phyloP scores from a whole-genome alignment of 2,113 vertebrate species.

The Guaruba guarouba region DNA sequence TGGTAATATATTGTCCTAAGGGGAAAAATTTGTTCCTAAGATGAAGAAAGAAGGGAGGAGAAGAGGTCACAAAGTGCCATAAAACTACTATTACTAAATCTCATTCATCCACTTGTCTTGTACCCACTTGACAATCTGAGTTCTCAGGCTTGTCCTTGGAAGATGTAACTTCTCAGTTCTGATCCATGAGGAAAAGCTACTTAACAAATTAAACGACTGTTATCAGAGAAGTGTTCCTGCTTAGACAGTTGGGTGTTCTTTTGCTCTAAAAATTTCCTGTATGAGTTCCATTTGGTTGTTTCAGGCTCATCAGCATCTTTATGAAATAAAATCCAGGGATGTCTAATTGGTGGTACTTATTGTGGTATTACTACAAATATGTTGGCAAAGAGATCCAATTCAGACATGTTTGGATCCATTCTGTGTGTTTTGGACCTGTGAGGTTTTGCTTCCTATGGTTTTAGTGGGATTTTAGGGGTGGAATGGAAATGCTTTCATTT shows the following conservation, averaged over 20 bases:
- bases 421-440: neutral
- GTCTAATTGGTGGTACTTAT: neutral
- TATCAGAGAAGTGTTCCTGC: neutral
- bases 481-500: neutral
- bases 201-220: neutral
- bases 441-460: neutral
- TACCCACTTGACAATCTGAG: neutral
- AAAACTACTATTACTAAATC: neutral
- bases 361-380: neutral
- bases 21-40: neutral
- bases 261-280: neutral
- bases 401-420: neutral
- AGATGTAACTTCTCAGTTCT: neutral
- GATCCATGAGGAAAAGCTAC: neutral
- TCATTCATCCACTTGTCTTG: neutral
- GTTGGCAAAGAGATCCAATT: neutral
- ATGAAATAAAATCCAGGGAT: neutral
- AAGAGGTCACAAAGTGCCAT: neutral
- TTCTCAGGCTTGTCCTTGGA: neutral
- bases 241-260: neutral
- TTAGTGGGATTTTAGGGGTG: neutral
- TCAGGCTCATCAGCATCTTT: neutral
- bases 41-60: neutral
- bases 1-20: neutral
- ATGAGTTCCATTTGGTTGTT: neutral